Base-by-base conservation (phyloP, 2,797 vertebrate species). In the Molossus alvarezi region DNA sequence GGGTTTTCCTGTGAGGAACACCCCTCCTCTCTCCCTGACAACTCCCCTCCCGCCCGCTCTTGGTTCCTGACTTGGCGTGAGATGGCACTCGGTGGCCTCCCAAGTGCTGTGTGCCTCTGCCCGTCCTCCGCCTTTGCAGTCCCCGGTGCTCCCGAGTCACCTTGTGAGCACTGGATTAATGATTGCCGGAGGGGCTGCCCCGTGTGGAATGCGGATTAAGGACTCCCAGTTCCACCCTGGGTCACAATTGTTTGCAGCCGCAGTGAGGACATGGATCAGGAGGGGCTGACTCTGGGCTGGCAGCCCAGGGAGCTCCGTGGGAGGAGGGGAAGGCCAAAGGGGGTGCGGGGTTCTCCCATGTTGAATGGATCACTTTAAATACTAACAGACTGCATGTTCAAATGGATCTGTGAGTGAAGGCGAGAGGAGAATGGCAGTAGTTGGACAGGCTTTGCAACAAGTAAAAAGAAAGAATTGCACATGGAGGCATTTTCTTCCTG, bases 361-460 rank as follows among this genome's bases (percentile, higher is more conserved):
- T 76, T 85, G 89, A 83, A 90, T 75, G 76, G 85, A 41, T 89
- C 91, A 60, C 53, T 95, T 94, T 91, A 90, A 95, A 89, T 51
- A 62, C 81, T 58, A 73, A 88, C 80, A 94, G 81, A 80, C 51
- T 55, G 79, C 71, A 64, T 81, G 90, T 90, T 80, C 29, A 80
- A n/a, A 73, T 21, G 58, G 84, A 69, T 77, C 83, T 45, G 27
- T 71, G 93, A 57, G 27, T 41, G 33, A 71, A 82, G 60, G n/a
- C 53, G 17, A 91, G 79, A 71, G 18, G 67, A 90, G 55, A 62
- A 72, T 25, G 64, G 48, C 69, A 75, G 67, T 51, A 20, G 17
- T 23, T 87, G 80, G 81, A 87, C 65, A 81, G 81, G 27, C 75
- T 75, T 77, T 73, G 23, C 76, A 71, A 23, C 55, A 67, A 79